Evolutionary conservation across 2,113 vertebrate genomes (phyloP), one percentile per base, ranked within the genome.

Genomic region (Indri indri): DNA sequence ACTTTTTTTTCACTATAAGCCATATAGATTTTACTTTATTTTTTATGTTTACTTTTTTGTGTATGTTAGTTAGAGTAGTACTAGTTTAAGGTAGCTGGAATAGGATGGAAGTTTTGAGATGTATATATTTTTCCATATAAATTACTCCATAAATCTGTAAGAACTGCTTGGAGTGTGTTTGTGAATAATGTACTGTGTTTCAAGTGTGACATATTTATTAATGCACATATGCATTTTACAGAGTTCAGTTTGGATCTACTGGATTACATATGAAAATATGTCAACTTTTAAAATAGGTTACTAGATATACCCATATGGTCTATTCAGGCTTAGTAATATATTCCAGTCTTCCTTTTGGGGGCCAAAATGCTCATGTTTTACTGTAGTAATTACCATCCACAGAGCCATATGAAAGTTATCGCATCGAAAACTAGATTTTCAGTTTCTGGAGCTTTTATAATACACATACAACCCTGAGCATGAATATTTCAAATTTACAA

Each of bases 121-220:
- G 18, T 40, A 32, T 93, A 88, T 95, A 91, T 86, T 63, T 84
- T 65, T 98, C 74, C 66, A 95, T 90, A 30, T 90, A 93, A 91
- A 94, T 93, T 87, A 22, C 16, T 40, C 40, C 71, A 83, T 90
- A 90, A 97, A 91, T 57, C 70, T 85, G 0, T 73, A 96, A 79
- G 96, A 45, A 85, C 74, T 66, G 71, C 3, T 96, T 92, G n/a
- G 65, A 20, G 11, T 96, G 2, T 79, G 71, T 94, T 87, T 93
- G 54, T 95, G 50, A 50, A 22, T 89, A 27, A 77, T 65, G 2
- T 86, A 92, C 85, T 97, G 59, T 95, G 68, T 40, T 90, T 1
- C 81, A 32, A 68, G 37, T 57, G 42, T 89, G 59, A 42, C 73
- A 71, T 34, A 71, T 91, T 92, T 93, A 18, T 96, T 91, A 45